Base-by-base conservation (phyloP, 2,113 vertebrate genomes). In the Brachypteracias leptosomus region DNA sequence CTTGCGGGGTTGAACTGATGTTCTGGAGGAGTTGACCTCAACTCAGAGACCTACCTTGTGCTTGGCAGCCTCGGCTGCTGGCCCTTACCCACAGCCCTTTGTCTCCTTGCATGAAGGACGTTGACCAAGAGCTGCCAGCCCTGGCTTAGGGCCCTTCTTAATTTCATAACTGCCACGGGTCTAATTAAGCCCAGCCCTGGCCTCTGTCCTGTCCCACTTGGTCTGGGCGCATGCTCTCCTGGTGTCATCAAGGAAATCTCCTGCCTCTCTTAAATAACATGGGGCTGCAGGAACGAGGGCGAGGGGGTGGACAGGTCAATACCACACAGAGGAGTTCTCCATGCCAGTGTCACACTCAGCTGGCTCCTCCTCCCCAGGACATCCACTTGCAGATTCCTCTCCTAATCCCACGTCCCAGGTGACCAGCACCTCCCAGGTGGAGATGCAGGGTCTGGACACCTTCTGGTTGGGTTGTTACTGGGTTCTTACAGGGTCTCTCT, bases 231-330 rank as follows among this genome's bases (percentile, higher is more conserved):
- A 13, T 46, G 91, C 1, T 0, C 28, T 73, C 33, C 1, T 4
- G 29, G 46, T 16, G 68, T 67, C 68, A 11, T 44, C 82, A 87
- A 85, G 82, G 54, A 93, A 70, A 79, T 57, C 79, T 92, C 31
- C 72, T 67, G 46, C 83, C 74, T 81, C 86, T 91, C 89, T 85
- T 87, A 87, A 87, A 89, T 81, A 94, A 78, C 66, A 36, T 25
- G 59, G 46, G 72, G 70, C 22, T 68, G 61, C 70, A 79, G 62
- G 74, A 92, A 88, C 4, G 9, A 75, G 75, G 86, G 15, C 0
- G 1, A 74, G 65, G 73, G 54, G 66, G 65, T 77, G 58, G 89
- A 66, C 67, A 19, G 22, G 25, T 29, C 6, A 61, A 82, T 81
- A 42, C 40, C 68, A 26, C 2, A 1, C 0, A 1, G 47, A 87